Conservation (phyloP, 1,140 invertebrate genomes). For the Drosophila athabasca region DNA sequence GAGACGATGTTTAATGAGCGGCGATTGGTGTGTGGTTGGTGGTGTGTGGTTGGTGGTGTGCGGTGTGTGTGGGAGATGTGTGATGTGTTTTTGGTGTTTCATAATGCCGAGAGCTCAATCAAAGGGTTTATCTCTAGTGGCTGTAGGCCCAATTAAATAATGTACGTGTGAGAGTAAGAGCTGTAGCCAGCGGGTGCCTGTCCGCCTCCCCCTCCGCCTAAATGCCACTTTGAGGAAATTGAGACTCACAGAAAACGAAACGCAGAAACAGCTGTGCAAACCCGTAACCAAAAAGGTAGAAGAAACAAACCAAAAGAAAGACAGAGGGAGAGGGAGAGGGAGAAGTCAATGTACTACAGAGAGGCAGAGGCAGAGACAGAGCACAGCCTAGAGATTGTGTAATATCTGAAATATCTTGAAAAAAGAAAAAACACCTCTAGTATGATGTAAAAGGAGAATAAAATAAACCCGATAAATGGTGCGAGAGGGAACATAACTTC, state of each 20-base stretch:
- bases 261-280: constrained; percentile 47
- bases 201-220: neutral
- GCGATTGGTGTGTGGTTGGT: neutral
- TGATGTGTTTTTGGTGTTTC: neutral
- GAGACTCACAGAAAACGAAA: constrained; percentile 3
- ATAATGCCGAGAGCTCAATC: constrained; percentile 18
- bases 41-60: too few species aligned
- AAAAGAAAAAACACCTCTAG: neutral
- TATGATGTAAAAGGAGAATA: too few species aligned
- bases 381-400: constrained; percentile 32
- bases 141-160: constrained; percentile 31
- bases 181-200: too few species aligned
- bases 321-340: neutral
- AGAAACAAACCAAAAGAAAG: constrained; percentile 6
- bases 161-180: neutral
- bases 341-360: constrained; percentile 50
- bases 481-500: constrained; percentile 6
- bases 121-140: constrained; percentile 32
- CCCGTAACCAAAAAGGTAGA: constrained; percentile 26
- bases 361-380: too few species aligned
- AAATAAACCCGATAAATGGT: too few species aligned
- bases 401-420: constrained; percentile 60
- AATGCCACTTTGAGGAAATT: constrained; percentile 37
- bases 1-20: constrained; percentile 33
- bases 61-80: constrained; percentile 16